Base-by-base conservation (phyloP, 2,797 vertebrate species). In the Coregonus sp. region DNA sequence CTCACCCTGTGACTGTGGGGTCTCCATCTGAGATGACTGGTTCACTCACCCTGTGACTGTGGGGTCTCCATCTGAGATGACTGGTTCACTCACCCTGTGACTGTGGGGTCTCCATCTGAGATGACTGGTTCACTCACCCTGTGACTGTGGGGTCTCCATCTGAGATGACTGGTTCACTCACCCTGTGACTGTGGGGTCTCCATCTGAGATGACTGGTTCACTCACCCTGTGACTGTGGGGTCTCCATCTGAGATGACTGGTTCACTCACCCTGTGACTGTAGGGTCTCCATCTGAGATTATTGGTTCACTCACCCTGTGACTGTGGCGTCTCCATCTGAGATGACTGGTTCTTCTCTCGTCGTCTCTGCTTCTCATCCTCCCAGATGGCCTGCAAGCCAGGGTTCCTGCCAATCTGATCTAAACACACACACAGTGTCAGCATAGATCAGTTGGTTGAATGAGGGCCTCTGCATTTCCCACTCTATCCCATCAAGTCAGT, bases 341-440 rank as follows among this genome's bases (percentile, higher is more conserved):
- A 98, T 67, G 91, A 89, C 89, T 96, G 91, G 82, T 95, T 94
- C 86, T 93, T 97, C 83, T 96, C 94, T 83, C 96, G 95, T 84
- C 96, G 94, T 66, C 98, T 94, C 87, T 96, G 97, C 87, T 97
- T 98, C 92, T 99, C 98, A 75, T 99, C 98, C 89, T 99, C 98
- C 98, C 98, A 99, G 91, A 99, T 98, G 77, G 95, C 96, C 88
- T 97, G 97, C 20, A 99, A 94, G 52, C 98, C 98, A 5, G 98
- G 98, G 84, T 99, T 99, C 86, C 91, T 95, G 83, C 96, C 97
- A 79, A 98, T 95, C 88, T 98, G 97, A 94, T 91, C 98, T 99
- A 88, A 77, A 93, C 87, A 80, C 67, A 73, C 77, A 73, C 52
- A 78, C 52, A 77, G 1, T 25, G 1, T 12, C 11, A n/a, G 29